A percentile compares a stretch with the other conserved stretches of the same genome.
Evolutionary conservation across 2,888 invertebrate species (phyloP).

Genomic region (Steinernema hermaphroditum): DNA sequence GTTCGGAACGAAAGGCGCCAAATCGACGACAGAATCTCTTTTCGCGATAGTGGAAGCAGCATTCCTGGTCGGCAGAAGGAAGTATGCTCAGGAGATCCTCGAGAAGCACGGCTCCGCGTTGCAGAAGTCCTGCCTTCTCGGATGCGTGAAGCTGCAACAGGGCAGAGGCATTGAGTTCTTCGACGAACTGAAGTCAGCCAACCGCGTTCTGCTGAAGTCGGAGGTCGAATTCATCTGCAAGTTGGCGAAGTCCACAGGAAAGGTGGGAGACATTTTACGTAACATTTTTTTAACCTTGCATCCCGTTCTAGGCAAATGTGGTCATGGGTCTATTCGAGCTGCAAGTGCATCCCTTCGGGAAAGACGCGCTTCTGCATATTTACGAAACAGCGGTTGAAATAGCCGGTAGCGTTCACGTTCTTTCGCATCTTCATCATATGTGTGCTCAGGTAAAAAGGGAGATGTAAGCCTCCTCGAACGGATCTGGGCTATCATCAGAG

Average conservation of each 20-base stretch:
- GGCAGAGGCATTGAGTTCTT: constrained; percentile 20
- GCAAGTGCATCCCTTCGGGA: background rate
- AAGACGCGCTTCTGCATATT: background rate
- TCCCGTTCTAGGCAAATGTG: constrained; percentile 1
- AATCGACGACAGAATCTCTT: background rate
- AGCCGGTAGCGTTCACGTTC: background rate
- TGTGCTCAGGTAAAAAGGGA: constrained; percentile 14
- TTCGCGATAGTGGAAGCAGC: background rate
- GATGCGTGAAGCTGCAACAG: constrained; percentile 14
- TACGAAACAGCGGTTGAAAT: constrained; percentile 19
- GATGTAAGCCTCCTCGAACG: background rate
- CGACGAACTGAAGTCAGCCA: background rate
- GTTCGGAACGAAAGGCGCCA: background rate
- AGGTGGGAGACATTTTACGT: too few species aligned
- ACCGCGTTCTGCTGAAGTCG: background rate
- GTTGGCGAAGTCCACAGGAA: background rate
- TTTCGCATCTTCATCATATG: too few species aligned
- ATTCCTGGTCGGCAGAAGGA: background rate
- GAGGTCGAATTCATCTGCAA: constrained; percentile 23
- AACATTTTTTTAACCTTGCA: too few species aligned
- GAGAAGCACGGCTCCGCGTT: background rate
- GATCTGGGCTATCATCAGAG: background rate
- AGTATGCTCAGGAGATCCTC: background rate
- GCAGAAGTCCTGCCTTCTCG: constrained; percentile 15
- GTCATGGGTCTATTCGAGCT: constrained; percentile 5